phyloP scores from a whole-genome alignment of 2,113 vertebrate genomes.

The Colaptes auratus region DNA sequence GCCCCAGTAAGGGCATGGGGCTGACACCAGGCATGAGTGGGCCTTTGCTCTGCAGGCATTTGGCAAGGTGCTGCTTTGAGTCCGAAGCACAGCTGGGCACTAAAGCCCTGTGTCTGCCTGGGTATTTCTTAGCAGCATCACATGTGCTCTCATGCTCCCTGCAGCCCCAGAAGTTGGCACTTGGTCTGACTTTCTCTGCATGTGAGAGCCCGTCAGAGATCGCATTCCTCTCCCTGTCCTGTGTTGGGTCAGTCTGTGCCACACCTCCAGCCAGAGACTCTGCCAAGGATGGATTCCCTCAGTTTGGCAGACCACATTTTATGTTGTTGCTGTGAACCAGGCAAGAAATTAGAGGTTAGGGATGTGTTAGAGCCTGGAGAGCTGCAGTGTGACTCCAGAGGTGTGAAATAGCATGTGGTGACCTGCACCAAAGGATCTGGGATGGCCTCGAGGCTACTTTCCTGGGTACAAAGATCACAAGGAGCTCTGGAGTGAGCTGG shows the following conservation, averaged over 20 bases:
- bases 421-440: not conserved
- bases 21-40: rapidly evolving
- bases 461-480: not conserved
- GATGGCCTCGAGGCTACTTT: not conserved
- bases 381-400: not conserved
- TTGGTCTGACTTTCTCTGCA: not conserved
- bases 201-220: not conserved
- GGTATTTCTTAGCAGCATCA: not conserved
- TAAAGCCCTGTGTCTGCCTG: not conserved
- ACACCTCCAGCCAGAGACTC: not conserved
- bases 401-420: not conserved
- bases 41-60: not conserved
- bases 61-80: not conserved
- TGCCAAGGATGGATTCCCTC: conserved; percentile 4
- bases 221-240: not conserved
- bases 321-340: not conserved
- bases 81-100: not conserved
- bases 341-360: conserved; percentile 11
- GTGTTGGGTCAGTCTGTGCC: not conserved
- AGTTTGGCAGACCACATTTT: not conserved
- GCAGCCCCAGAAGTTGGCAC: not conserved
- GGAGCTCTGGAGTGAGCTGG: not conserved
- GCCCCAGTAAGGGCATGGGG: rapidly evolving
- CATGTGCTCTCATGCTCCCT: not conserved
- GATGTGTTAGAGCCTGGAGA: not conserved